These are phyloP conservation scores for Colistium nudipinnis DNA, from an alignment of 2,113 vertebrate genomes.

Conservation along the genomic window DNA sequence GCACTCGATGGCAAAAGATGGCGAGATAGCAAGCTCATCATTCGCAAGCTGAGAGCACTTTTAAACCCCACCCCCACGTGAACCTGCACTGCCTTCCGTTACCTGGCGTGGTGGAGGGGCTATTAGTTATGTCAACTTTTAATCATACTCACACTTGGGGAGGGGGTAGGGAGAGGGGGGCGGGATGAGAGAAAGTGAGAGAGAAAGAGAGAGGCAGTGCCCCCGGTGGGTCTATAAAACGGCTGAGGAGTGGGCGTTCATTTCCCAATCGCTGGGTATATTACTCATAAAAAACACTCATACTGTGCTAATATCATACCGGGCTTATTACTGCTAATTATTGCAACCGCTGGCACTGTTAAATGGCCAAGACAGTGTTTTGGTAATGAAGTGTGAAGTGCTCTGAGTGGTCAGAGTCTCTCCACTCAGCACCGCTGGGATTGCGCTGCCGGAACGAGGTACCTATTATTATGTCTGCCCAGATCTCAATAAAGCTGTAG, in stretches of 20 bases:
- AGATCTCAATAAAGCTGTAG: slow-evolving; percentile 52
- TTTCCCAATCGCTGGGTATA: slow-evolving; percentile 62
- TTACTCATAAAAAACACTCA: slow-evolving; percentile 74
- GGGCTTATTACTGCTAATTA: slow-evolving; percentile 75
- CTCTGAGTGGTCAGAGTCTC: slow-evolving; percentile 57
- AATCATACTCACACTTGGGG: slow-evolving; percentile 60
- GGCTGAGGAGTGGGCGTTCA: slow-evolving; percentile 58
- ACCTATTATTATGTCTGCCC: slow-evolving; percentile 57
- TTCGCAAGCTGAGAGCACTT: slow-evolving; percentile 65
- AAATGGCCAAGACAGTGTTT: slow-evolving; percentile 63
- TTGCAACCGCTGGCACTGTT: slow-evolving; percentile 56
- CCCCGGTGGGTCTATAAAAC: slow-evolving; percentile 47
- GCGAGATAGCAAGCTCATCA: slow-evolving; percentile 48
- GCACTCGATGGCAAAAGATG: slow-evolving; percentile 35
- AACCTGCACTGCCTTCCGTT: slow-evolving; percentile 43
- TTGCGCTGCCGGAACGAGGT: slow-evolving; percentile 28
- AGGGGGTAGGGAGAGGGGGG: slow-evolving; percentile 12
- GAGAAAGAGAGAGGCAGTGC: slow-evolving; percentile 18
- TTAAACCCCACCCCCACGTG: slow-evolving; percentile 51
- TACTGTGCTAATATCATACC: slow-evolving; percentile 69
- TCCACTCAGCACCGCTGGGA: slow-evolving; percentile 61
- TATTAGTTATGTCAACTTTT: slow-evolving; percentile 80
- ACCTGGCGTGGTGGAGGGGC: slow-evolving; percentile 61
- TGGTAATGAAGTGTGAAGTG: slow-evolving; percentile 73
- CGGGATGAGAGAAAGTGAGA: no score